Evolutionary conservation across 2,113 vertebrate species (phyloP), one percentile per base, ranked within the genome.

Genomic region (Colaptes auratus): DNA sequence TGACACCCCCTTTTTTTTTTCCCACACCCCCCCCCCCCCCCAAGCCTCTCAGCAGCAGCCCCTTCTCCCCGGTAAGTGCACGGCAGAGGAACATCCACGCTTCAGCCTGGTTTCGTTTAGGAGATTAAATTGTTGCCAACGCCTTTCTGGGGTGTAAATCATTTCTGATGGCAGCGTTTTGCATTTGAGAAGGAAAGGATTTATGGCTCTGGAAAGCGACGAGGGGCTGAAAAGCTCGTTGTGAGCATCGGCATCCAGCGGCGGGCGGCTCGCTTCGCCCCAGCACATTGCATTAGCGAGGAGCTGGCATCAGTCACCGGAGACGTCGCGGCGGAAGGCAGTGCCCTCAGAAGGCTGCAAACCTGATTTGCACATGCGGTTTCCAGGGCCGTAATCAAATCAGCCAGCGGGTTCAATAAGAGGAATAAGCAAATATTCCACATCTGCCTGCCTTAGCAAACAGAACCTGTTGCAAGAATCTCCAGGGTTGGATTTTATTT

Each of bases 351-450:
- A 82, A 56, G 91, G 84, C 92, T 79, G 76, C 55, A 50, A 96
- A 94, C 60, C 39, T 15, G 2, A 82, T 89, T 87, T 92, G 93
- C 91, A 61, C 71, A 18, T 42, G 82, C 55, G 39, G 39, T 91
- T 87, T 89, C 88, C 87, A 79, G 67, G 93, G 82, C 48, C 6
- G 4, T 84, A 87, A 95, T 92, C 84, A 10, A 87, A 95, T 95
- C 93, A 96, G 59, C 66, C 89, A 12, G 84, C n/a, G 24, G 63
- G 55, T 53, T 82, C 78, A 66, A 73, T 75, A 59, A 72, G 31
- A 59, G 82, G 63, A 50, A 31, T 35, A 85, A 61, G 84, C 80
- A 63, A 69, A 72, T 76, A n/a, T 15, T 55, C 50, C 67, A 2
- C 53, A 53, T 72, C 42, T 5, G 75, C 17, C 2, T 28, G 72